phyloP scores from a whole-genome alignment of 2,888 invertebrate genomes.

The Cerastis rubricosa region DNA sequence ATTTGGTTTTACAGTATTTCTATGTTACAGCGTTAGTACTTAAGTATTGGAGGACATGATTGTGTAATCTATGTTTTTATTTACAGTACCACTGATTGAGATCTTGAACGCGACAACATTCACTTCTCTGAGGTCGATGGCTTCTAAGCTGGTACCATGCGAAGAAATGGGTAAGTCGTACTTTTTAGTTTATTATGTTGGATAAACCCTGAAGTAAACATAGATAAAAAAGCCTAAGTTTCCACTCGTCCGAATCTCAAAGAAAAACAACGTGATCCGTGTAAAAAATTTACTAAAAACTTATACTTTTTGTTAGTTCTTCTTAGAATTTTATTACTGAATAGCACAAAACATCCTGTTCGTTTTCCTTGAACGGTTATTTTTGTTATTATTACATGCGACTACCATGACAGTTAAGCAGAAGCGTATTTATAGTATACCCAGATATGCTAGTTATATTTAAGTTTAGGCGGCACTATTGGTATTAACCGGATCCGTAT shows the following conservation, averaged over 20 bases:
- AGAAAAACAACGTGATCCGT: not conserved
- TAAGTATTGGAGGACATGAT: too few relatives aligned
- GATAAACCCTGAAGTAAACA: not conserved
- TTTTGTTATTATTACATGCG: too few relatives aligned
- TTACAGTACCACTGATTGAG: constrained; percentile 85
- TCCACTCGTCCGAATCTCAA: not conserved
- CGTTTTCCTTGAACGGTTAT: not conserved
- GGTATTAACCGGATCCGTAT: not conserved
- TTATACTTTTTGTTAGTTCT: constrained; percentile 3
- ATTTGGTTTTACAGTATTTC: too few relatives aligned
- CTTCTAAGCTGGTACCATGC: constrained; percentile 85
- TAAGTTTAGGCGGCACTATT: not conserved
- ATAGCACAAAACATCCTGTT: not conserved
- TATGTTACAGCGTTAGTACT: too few relatives aligned
- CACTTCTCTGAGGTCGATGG: constrained; percentile 86
- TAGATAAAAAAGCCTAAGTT: not conserved
- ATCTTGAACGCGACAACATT: constrained; percentile 87
- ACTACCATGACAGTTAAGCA: too few relatives aligned
- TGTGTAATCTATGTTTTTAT: not conserved
- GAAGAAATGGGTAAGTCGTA: constrained; percentile 84
- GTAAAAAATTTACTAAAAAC: constrained; percentile 4
- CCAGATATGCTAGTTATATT: not conserved
- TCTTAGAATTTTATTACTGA: not conserved
- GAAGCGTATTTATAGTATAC: not conserved
- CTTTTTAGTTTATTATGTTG: not conserved